Conservation (phyloP, 2,888 invertebrate species). For the Stenichneumon culpator region DNA sequence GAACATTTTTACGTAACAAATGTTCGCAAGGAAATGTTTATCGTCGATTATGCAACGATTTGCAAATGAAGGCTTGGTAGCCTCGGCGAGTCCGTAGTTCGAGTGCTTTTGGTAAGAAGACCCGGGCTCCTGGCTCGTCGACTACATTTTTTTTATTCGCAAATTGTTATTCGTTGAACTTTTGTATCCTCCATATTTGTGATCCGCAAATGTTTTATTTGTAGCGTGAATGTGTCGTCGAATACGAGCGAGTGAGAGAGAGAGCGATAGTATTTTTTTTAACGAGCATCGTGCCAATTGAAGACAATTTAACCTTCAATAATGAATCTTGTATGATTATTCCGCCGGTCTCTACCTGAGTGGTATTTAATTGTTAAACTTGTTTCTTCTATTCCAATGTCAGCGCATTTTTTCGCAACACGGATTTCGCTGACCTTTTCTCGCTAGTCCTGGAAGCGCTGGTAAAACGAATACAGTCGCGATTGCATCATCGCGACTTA, state of each 20-base stretch:
- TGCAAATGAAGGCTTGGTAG: slow-evolving; percentile 34
- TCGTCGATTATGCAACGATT: slow-evolving; percentile 45
- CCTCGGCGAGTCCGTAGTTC: slow-evolving; percentile 21
- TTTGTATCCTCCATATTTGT: not conserved
- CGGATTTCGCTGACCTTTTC: slow-evolving; percentile 60
- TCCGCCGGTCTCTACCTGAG: not conserved
- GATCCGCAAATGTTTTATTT: slow-evolving; percentile 17
- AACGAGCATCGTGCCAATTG: not conserved
- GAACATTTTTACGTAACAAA: slow-evolving; percentile 14
- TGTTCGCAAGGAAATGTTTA: slow-evolving; percentile 15
- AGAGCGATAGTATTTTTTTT: slow-evolving; percentile 9
- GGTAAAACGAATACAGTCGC: slow-evolving; percentile 29
- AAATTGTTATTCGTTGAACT: slow-evolving; percentile 37
- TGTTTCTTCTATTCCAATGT: slow-evolving; percentile 31
- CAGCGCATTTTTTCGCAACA: slow-evolving; percentile 43
- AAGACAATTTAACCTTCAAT: slow-evolving; percentile 9
- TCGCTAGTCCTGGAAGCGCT: slow-evolving; percentile 15
- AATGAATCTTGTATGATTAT: slow-evolving; percentile 3
- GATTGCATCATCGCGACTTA: slow-evolving; percentile 6
- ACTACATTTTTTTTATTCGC: slow-evolving; percentile 42
- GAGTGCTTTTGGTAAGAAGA: slow-evolving; percentile 62
- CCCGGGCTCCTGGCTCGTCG: slow-evolving; percentile 18
- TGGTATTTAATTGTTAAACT: not conserved
- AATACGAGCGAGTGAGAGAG: not conserved
- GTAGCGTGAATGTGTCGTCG: slow-evolving; percentile 6